Base-by-base conservation (phyloP, 2,113 vertebrate species). In the Haliaeetus leucogaster region DNA sequence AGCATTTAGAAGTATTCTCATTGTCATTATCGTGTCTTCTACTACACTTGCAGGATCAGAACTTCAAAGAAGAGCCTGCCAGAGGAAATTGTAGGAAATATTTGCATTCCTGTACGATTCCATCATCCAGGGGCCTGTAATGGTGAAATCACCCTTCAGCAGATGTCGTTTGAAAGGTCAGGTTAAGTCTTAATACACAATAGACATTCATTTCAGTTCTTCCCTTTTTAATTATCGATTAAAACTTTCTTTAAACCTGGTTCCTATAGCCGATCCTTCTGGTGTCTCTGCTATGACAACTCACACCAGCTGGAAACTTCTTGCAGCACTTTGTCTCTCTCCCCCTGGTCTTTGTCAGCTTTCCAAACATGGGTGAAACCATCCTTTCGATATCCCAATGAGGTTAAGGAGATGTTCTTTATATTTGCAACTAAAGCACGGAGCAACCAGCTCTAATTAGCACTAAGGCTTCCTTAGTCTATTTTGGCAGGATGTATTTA, bases 11-110 rank as follows among this genome's bases (percentile, higher is more conserved):
- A 74, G 53, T 50, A 84, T 65, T 90, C 58, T 73, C 86, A 70
- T 50, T 83, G 90, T 62, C 91, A 71, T 91, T 92, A 93, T 70
- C 8, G 3, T 13, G 36, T 87, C 73, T 90, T 71, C 73, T 70
- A 76, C 92, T 76, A 92, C 34, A 71, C 43, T 95, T 50, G 36
- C 19, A 43, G 62, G 67, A 77, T 94, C 52, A 90, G 56, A 71
- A 94, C 76, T 97, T 96, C 92, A 96, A 93, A 97, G 93, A 94
- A 90, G 65, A 91, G 87, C 30, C 65, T 84, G 61, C 50, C 88
- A 96, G 61, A 94, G 84, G 84, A 96, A 95, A 93, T 92, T 76
- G 86, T 94, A 94, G 83, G 93, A 96, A 96, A 95, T 94, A 93
- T 97, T 95, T 94, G 96, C 96, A 96, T 97, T 96, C 91, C 87